phyloP scores from a whole-genome alignment of 1,140 invertebrate genomes.

The Ganaspis sp. region DNA sequence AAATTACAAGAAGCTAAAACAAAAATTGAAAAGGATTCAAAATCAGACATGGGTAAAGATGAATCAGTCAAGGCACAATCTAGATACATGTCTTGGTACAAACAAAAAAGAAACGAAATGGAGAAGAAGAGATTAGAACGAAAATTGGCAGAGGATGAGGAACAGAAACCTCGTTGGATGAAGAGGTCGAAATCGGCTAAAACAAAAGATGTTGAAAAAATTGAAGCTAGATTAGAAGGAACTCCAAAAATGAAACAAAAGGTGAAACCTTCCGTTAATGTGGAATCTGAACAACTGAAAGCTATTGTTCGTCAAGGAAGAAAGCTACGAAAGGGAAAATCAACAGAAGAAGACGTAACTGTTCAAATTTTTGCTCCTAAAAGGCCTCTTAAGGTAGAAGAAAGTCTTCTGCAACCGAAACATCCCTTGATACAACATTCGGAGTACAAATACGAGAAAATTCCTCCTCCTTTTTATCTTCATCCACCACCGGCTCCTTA shows the following conservation, averaged over 20 bases:
- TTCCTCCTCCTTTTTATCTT: constrained; percentile 80
- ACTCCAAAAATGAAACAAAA: constrained; percentile 59
- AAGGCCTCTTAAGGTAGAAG: constrained; percentile 41
- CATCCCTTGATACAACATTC: constrained; percentile 86
- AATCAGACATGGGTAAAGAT: not conserved
- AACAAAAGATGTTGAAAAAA: constrained; percentile 50
- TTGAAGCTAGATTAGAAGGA: constrained; percentile 46
- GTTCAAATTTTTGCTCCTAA: constrained; percentile 69
- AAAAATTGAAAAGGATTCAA: not conserved
- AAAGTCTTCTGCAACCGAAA: constrained; percentile 53
- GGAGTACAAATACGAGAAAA: constrained; percentile 84
- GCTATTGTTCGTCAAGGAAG: constrained; percentile 72
- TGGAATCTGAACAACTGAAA: constrained; percentile 73
- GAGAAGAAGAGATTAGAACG: constrained; percentile 62
- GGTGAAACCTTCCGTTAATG: constrained; percentile 69
- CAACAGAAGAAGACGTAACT: constrained; percentile 60
- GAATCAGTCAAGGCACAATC: constrained; percentile 62
- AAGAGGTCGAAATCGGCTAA: constrained; percentile 49
- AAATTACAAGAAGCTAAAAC: not conserved
- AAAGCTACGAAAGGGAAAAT: constrained; percentile 61
- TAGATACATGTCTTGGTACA: constrained; percentile 79
- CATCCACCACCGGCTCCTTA: constrained; percentile 82
- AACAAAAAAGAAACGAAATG: constrained; percentile 68
- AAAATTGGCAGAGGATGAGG: constrained; percentile 63
- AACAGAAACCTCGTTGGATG: constrained; percentile 63